Evolutionary conservation across 1,140 invertebrate genomes (phyloP).

Genomic region (Augochlora pura): DNA sequence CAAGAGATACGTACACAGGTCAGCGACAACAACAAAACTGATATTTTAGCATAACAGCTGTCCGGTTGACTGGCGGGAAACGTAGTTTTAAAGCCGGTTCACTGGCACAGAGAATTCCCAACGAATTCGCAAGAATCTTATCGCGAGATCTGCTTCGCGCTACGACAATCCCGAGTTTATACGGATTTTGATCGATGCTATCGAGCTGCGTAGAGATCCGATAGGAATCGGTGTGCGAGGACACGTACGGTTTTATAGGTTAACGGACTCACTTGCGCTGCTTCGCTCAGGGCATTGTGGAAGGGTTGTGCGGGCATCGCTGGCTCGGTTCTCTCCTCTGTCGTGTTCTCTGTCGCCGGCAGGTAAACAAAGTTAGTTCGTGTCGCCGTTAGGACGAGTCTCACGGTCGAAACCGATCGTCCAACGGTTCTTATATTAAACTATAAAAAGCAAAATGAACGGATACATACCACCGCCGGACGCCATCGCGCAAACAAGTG

Average conservation of each 20-base stretch:
- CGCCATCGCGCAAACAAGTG: slow-evolving; percentile 69
- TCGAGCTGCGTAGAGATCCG: not conserved
- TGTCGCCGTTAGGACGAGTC: slow-evolving; percentile 4
- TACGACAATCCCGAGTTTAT: not conserved
- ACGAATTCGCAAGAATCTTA: not conserved
- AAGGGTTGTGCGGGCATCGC: slow-evolving; percentile 58
- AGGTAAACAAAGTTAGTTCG: slow-evolving; percentile 15
- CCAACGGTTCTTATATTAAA: slow-evolving; percentile 36
- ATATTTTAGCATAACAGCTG: slow-evolving; percentile 31
- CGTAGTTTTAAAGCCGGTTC: not conserved
- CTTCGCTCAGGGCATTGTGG: slow-evolving; percentile 71
- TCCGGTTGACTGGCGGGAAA: slow-evolving; percentile 32
- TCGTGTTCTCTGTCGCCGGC: slow-evolving; percentile 56
- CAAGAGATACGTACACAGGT: not conserved
- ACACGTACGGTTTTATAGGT: slow-evolving; percentile 57
- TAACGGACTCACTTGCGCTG: slow-evolving; percentile 71
- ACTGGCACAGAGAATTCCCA: not conserved
- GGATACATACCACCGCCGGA: slow-evolving; percentile 66
- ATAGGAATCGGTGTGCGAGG: not conserved
- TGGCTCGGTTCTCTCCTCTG: slow-evolving; percentile 65
- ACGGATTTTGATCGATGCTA: not conserved
- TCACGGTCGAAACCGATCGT: not conserved
- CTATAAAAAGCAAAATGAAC: slow-evolving; percentile 53
- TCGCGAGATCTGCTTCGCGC: no score
- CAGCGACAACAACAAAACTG: not conserved